Evolutionary conservation across 2,888 invertebrate species (phyloP), one percentile per base, ranked within the genome.

Genomic region (Pseudolycoriella hygida): DNA sequence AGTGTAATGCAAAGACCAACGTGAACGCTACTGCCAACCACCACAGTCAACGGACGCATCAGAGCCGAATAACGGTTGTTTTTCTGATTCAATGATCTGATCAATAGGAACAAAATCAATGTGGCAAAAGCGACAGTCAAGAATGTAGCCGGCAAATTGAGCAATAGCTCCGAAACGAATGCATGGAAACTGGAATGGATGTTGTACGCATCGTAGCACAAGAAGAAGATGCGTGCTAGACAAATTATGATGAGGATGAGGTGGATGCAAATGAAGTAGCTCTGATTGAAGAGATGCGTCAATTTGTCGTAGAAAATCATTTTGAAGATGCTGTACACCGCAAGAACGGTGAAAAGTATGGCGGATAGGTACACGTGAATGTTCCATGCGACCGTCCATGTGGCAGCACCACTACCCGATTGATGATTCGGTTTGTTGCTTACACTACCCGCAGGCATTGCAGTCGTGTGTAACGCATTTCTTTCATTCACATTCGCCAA

Each of bases 181-280:
- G 74, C 66, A 47, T 84, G 85, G 58, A 90, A 73, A 1, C 82
- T 83, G 49, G 74, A 75, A 49, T 80, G 78, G n/a, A 85, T 77
- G 58, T 92, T 92, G 60, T 93, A 93, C 0, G 89, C 87, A 65
- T 93, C 93, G 59, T 89, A 85, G 54, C 89, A 83, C 53, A 93
- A 72, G 59, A 88, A 90, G 54, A 87, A 81, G 54, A 88, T 85
- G 43, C 88, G 73, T 57, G 86, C 69, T 15, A 80, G 73, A 58
- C 92, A 88, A 39, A 90, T 80, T 11, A 80, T 71, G 10, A 89
- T 83, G 46, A 93, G 66, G 52, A 90, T 76, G 42, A 86, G 65
- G 65, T 90, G 87, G 17, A 92, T 73, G 32, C 85, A 80, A 19
- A 92, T 72, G 62, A 90, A 92, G 61, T 90, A 92, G 47, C 84